phyloP scores from a whole-genome alignment of 2,888 invertebrate genomes.

The Clanis bilineata region DNA sequence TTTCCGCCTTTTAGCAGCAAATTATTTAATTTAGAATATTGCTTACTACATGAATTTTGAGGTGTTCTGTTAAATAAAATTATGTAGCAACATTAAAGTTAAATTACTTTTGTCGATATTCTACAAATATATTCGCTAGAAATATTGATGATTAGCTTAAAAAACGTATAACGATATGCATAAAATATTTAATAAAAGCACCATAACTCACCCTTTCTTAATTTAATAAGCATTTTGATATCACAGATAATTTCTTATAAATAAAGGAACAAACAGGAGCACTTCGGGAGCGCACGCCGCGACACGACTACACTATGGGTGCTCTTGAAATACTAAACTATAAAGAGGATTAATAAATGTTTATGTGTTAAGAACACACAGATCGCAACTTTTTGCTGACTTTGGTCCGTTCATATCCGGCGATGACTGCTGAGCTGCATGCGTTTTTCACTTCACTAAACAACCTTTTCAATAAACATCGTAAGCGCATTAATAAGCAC shows the following conservation, averaged over 20 bases:
- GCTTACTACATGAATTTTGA: neutral
- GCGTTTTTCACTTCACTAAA: too few species aligned
- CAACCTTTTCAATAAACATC: too few species aligned
- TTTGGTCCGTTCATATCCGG: conserved; percentile 7
- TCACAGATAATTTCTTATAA: conserved; percentile 6
- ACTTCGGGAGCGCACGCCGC: conserved; percentile 7
- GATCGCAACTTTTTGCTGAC: conserved; percentile 18
- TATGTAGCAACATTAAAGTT: too few species aligned
- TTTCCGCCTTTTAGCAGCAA: neutral
- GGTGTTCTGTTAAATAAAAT: too few species aligned
- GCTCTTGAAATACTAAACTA: conserved; percentile 16
- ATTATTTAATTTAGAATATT: neutral
- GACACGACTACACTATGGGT: conserved; percentile 10
- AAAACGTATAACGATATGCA: too few species aligned
- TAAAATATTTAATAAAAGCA: neutral
- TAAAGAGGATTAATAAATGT: conserved; percentile 8
- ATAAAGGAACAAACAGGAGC: conserved; percentile 1
- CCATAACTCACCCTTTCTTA: neutral
- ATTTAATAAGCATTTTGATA: conserved; percentile 12
- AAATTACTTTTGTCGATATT: too few species aligned
- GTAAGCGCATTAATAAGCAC: too few species aligned
- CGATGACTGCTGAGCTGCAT: neutral
- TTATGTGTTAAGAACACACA: conserved; percentile 16
- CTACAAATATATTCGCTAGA: too few species aligned
- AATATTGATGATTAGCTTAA: too few species aligned